Percentiles rank a stretch among this genome's conserved stretches.
Evolutionary conservation across 2,888 invertebrate species (phyloP).

Genomic region (Allygus modestus): DNA sequence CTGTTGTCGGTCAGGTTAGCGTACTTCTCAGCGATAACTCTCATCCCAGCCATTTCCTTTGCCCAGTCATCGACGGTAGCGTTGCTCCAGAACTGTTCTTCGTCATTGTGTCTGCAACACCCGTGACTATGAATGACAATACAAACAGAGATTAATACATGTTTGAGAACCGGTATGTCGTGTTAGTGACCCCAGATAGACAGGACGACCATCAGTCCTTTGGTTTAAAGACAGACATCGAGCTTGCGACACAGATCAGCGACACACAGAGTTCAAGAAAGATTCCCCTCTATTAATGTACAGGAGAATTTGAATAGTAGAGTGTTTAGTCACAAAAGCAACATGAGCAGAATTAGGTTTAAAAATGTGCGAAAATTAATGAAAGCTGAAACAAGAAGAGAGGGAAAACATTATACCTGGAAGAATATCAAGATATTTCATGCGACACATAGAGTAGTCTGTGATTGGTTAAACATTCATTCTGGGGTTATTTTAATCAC

Average conservation of each 20-base stretch:
- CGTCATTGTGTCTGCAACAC: constrained; percentile 88
- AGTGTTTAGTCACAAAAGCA: constrained; percentile 53
- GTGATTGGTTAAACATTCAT: constrained; percentile 18
- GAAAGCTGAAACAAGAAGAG: constrained; percentile 14
- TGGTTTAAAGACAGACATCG: constrained; percentile 25
- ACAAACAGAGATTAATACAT: constrained; percentile 33
- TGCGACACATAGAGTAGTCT: background rate
- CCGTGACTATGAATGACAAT: constrained; percentile 44
- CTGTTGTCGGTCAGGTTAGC: constrained; percentile 94
- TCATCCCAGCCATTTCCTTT: constrained; percentile 96
- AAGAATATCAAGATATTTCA: background rate
- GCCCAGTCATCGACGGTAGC: constrained; percentile 96
- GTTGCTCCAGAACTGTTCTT: constrained; percentile 95
- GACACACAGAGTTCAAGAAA: constrained; percentile 58
- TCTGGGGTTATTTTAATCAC: background rate
- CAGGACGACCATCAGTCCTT: constrained; percentile 57
- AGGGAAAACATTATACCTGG: background rate
- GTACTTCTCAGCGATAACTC: constrained; percentile 93
- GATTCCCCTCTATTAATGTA: constrained; percentile 50
- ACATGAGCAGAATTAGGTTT: background rate
- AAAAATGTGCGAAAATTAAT: constrained; percentile 18
- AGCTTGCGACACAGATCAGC: constrained; percentile 7
- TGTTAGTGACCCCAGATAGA: constrained; percentile 50
- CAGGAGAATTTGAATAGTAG: constrained; percentile 13
- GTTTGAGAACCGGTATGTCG: constrained; percentile 55